phyloP scores from a whole-genome alignment of 2,113 vertebrate genomes.

The Calyptomena viridis region DNA sequence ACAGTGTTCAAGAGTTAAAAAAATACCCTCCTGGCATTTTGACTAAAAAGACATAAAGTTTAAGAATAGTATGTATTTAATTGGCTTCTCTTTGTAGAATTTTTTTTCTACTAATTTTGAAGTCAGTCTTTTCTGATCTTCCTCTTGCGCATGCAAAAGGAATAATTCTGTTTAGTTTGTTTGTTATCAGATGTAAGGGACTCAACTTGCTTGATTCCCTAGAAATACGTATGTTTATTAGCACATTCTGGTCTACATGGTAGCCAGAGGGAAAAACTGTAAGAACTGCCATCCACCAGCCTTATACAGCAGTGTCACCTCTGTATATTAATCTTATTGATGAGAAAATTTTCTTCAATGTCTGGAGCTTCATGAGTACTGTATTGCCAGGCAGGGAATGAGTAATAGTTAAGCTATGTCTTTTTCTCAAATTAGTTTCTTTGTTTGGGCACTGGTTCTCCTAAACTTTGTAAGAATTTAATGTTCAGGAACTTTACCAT shows the following conservation, averaged over 20 bases:
- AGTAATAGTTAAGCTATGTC: neutral
- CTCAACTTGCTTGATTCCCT: neutral
- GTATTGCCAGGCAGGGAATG: neutral
- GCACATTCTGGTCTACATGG: neutral
- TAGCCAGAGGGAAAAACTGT: neutral
- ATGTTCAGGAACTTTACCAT: neutral
- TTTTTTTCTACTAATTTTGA: neutral
- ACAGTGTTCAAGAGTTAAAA: neutral
- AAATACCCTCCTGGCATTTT: neutral
- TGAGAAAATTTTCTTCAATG: neutral
- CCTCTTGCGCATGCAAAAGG: neutral
- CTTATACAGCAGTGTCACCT: neutral
- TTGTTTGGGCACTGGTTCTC: neutral
- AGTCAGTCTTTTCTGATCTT: neutral
- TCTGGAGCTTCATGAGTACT: neutral
- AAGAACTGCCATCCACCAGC: neutral
- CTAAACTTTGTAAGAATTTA: neutral
- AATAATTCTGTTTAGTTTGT: neutral
- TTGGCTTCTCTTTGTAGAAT: neutral
- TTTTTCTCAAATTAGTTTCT: neutral
- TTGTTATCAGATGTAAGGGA: neutral
- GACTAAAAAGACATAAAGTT: neutral
- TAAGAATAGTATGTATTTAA: neutral
- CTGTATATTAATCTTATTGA: neutral
- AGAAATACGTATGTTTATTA: neutral